These are phyloP conservation scores for Drosophila chauvacae DNA, from an alignment of 1,140 invertebrate genomes.

Conservation along the genomic window DNA sequence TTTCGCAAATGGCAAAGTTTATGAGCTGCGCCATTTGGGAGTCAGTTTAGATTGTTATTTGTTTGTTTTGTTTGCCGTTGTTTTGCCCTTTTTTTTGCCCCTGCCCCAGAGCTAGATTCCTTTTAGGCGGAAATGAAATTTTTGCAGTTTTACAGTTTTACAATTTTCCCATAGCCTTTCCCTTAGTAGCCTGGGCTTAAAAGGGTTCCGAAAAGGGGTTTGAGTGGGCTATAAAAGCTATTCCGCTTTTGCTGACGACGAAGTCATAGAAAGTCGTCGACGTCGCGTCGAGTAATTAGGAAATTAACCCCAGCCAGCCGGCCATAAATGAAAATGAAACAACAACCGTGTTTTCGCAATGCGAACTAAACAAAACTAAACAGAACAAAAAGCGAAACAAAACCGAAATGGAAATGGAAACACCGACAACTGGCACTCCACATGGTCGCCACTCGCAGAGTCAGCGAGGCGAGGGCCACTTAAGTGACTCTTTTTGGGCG, in stretches of 20 bases:
- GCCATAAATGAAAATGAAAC: conserved; percentile 68
- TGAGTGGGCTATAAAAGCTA: conserved; percentile 59
- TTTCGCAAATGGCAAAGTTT: conserved; percentile 65
- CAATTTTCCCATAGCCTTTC: conserved; percentile 27
- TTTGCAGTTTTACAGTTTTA: conserved; percentile 61
- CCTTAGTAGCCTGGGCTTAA: background rate
- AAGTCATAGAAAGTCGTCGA: conserved; percentile 76
- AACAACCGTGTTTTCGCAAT: conserved; percentile 43
- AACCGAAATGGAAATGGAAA: conserved; percentile 1
- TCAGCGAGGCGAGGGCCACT: conserved; percentile 64
- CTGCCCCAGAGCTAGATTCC: conserved; percentile 10
- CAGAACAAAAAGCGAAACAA: conserved; percentile 1
- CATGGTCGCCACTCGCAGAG: conserved; percentile 59
- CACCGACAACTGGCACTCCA: conserved; percentile 46
- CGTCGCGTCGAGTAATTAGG: conserved; percentile 76
- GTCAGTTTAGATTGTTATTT: conserved; percentile 45
- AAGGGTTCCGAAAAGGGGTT: conserved; percentile 31
- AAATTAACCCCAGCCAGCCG: conserved; percentile 75
- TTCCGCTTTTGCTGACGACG: conserved; percentile 56
- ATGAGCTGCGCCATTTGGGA: conserved; percentile 60
- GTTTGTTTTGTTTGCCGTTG: conserved; percentile 52
- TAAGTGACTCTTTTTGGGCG: conserved; percentile 42
- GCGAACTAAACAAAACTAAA: conserved; percentile 34
- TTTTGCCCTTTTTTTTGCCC: conserved; percentile 17
- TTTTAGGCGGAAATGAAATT: conserved; percentile 64